Base-by-base conservation (phyloP, 2,888 invertebrate species). In the Melanostoma scalare region DNA sequence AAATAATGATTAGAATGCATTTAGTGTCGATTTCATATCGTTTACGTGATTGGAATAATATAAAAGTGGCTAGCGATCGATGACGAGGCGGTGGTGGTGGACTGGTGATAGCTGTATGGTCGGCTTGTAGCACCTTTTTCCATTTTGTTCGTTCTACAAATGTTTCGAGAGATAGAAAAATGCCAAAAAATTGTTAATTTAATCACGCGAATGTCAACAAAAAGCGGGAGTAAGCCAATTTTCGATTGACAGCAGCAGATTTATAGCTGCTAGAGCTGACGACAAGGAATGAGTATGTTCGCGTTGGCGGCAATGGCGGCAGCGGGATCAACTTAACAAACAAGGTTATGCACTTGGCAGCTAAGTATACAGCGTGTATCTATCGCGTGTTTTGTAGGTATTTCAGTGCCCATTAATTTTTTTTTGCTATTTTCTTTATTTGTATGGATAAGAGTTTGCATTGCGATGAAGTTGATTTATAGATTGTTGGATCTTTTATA, bases 21-120 rank as follows among this genome's bases (percentile, higher is more conserved):
- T 76, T 61, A 81, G 76, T 76, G 76, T 76, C 71, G 65, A 67
- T 72, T 76, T 76, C 76, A 81, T 67, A 81, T 76, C 71, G 53
- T n/a, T n/a, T 36, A 76, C 81, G 81, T 81, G 81, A 81, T 72
- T 55, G 10, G 72, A 76, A 72, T 76, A 4, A 3, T 36, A 36
- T 10, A 30, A 35, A 36, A 38, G 48, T 40, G 46, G 48, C 33
- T 9, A 42, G 61, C 44, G 10, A 5, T 4, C 31, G 46, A 65
- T 42, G 46, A 69, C 36, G 68, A 2, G 6, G 78, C 20, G 20
- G 20, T 20, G 20, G 20, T 20, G 20, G 20, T 20, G 20, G 20
- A 20, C 20, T 20, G 20, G 20, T 20, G 20, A 20, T 20, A 20
- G 20, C 20, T 20, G 20, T 20, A 20, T 55, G 5, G 63, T 9